Base-by-base conservation (phyloP, 2,888 invertebrate genomes). In the Tipula lateralis region DNA sequence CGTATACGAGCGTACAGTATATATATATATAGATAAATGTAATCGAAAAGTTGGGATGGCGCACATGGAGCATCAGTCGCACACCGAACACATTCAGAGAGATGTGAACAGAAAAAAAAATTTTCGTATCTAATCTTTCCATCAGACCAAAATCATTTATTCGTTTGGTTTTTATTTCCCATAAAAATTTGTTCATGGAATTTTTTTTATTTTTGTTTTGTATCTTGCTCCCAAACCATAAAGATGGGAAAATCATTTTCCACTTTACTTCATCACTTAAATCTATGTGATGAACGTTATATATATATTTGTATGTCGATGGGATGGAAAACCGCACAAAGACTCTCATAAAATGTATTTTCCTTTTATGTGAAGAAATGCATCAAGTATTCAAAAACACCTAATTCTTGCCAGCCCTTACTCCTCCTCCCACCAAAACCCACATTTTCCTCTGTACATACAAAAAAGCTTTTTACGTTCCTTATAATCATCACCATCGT, bases 111-210 rank as follows among this genome's bases (percentile, higher is more conserved):
- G 24, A n/a, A 24, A 24, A 66, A 9, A 66, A 24, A 9, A 24
- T 24, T 66, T 24, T 24, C 6, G 24, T 66, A 24, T 66, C 24
- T 66, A 66, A 66, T 66, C 66, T 66, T 24, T 66, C 66, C 66
- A 66, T 66, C 66, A 66, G 66, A 66, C 66, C 66, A 24, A 66
- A 66, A 66, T 66, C 66, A 66, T 66, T 66, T 66, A 66, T 66
- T 66, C 66, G 66, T 66, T 66, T 66, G 66, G 24, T 66, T 24
- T 66, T 66, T 66, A 66, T 66, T 66, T 66, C 66, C 66, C 66
- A 66, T 66, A 66, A 66, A 66, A 66, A 66, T 66, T 66, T 66
- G 66, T 66, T 66, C 24, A 66, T 66, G 66, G 24, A 66, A 44
- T 16, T 44, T 16, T 44, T 66, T 66, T 7, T 66, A n/a, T 66